Evolutionary conservation across 2,888 invertebrate species (phyloP).

Genomic region (Cheilosia vernalis): DNA sequence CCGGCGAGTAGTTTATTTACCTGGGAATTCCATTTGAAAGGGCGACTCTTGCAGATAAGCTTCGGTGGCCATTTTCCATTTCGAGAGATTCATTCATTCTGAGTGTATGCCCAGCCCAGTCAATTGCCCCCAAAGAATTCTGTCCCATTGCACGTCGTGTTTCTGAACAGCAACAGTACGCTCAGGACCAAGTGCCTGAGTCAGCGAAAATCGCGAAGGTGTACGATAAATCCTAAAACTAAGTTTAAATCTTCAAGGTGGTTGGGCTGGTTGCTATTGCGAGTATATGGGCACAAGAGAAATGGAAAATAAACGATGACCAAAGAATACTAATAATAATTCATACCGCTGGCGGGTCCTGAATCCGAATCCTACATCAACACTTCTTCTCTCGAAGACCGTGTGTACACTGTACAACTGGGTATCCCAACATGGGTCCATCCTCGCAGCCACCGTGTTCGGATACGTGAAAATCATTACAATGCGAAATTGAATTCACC

Average conservation of each 20-base stretch:
- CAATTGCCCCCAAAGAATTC: slow-evolving; percentile 31
- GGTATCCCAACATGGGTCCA: slow-evolving; percentile 36
- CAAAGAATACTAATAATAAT: slow-evolving; percentile 72
- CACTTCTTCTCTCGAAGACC: slow-evolving; percentile 58
- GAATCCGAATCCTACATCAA: slow-evolving; percentile 70
- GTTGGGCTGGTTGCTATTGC: neutral
- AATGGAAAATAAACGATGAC: slow-evolving; percentile 62
- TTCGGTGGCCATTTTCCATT: slow-evolving; percentile 34
- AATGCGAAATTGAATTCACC: slow-evolving; percentile 72
- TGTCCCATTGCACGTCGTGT: slow-evolving; percentile 14
- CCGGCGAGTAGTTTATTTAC: slow-evolving; percentile 59
- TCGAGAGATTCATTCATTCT: slow-evolving; percentile 14
- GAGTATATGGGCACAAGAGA: neutral
- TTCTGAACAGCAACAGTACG: slow-evolving; percentile 11
- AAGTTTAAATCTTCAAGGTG: slow-evolving; percentile 20
- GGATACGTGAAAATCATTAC: slow-evolving; percentile 73
- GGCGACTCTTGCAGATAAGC: slow-evolving; percentile 24
- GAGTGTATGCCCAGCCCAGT: slow-evolving; percentile 9
- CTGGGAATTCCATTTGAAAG: slow-evolving; percentile 24
- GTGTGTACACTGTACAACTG: slow-evolving; percentile 10
- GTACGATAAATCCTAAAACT: slow-evolving; percentile 5
- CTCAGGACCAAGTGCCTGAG: slow-evolving; percentile 31
- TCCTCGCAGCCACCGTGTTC: slow-evolving; percentile 8
- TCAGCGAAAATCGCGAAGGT: slow-evolving; percentile 52
- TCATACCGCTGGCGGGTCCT: slow-evolving; percentile 53